phyloP scores from a whole-genome alignment of 2,797 vertebrate species.

The Peromyscus attwateri region DNA sequence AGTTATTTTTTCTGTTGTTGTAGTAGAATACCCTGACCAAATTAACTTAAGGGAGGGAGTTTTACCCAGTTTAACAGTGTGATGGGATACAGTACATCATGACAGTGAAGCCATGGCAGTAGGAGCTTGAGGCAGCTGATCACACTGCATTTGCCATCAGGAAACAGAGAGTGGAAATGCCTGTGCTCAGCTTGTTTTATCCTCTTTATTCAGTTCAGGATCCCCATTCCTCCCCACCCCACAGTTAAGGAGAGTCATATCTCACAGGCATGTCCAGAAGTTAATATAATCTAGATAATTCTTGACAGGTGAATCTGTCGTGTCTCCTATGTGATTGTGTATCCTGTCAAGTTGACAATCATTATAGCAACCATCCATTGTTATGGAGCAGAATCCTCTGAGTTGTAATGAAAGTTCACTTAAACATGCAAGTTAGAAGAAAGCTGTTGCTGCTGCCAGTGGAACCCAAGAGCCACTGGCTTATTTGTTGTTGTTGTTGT shows the following conservation, averaged over 20 bases:
- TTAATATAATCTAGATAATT: neutral
- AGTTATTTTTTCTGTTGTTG: neutral
- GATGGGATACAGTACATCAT: neutral
- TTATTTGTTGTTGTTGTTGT: too few species aligned
- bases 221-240: too few species aligned
- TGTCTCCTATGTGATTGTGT: neutral
- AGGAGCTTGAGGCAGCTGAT: neutral
- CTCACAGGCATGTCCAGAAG: neutral
- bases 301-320: too few species aligned
- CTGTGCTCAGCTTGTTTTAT: neutral
- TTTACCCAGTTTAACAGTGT: neutral
- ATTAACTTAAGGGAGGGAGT: neutral
- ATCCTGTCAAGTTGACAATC: neutral
- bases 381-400: neutral
- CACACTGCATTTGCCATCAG: too few species aligned
- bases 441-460: neutral
- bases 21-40: neutral
- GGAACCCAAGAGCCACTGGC: neutral
- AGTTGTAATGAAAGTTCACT: neutral
- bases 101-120: neutral
- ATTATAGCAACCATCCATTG: neutral
- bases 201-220: neutral
- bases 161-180: neutral
- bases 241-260: neutral
- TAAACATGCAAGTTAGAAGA: neutral